Evolutionary conservation across 2,888 invertebrate genomes (phyloP).

Genomic region (Tubulanus polymorphus): DNA sequence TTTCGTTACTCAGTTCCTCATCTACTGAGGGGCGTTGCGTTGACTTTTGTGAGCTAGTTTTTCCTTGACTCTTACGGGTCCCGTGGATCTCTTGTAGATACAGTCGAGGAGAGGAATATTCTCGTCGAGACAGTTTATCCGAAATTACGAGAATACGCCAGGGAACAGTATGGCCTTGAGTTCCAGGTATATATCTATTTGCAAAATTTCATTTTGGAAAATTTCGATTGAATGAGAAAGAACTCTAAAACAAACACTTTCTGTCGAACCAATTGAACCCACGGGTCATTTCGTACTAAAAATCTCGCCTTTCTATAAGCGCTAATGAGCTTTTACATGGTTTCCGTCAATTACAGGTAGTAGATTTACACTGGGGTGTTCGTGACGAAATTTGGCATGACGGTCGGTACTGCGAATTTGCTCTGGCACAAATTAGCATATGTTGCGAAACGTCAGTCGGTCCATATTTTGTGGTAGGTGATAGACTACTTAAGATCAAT

Average conservation of each 20-base stretch:
- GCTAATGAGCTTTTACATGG: too few species aligned
- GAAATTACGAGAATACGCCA: constrained; percentile 38
- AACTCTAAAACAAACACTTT: too few species aligned
- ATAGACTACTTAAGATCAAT: background rate
- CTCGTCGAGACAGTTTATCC: constrained; percentile 39
- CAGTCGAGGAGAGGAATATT: constrained; percentile 32
- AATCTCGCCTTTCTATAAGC: too few species aligned
- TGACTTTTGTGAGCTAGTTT: too few species aligned
- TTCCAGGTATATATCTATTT: constrained; percentile 34
- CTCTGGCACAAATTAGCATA: constrained; percentile 26
- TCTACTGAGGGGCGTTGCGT: too few species aligned
- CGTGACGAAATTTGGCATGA: constrained; percentile 17
- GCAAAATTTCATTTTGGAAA: background rate
- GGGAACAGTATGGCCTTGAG: constrained; percentile 40
- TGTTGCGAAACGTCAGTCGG: constrained; percentile 38
- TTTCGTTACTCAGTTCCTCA: too few species aligned
- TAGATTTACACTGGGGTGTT: constrained; percentile 43
- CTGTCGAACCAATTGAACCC: too few species aligned
- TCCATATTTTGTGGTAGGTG: constrained; percentile 41
- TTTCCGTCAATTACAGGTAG: constrained; percentile 26
- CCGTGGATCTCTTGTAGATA: constrained; percentile 37
- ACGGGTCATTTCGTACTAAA: too few species aligned
- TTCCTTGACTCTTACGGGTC: constrained; percentile 5
- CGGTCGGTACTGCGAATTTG: constrained; percentile 11
- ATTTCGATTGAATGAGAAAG: too few species aligned